phyloP scores from a whole-genome alignment of 92 coral and sea anemone genomes.

The Nematostella vectensis region DNA sequence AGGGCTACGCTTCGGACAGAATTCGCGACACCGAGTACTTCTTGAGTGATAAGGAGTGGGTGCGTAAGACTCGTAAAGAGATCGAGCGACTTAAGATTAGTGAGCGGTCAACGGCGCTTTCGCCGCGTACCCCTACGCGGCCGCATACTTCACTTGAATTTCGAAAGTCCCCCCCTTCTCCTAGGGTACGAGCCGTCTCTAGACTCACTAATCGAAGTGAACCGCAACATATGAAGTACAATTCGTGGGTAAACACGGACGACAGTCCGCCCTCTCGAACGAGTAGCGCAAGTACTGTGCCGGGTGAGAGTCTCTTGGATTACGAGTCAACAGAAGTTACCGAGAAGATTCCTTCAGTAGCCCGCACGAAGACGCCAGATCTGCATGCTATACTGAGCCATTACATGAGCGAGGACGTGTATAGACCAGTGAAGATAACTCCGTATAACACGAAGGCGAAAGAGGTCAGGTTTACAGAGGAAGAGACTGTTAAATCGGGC shows the following conservation, averaged over 20 bases:
- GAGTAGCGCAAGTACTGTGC: constrained; percentile 22
- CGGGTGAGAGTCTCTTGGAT: constrained; percentile 16
- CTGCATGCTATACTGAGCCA: constrained; percentile 71
- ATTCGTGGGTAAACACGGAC: constrained; percentile 11
- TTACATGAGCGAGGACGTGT: constrained; percentile 31
- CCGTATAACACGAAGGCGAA: constrained; percentile 9
- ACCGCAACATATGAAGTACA: constrained; percentile 15
- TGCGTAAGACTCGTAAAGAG: constrained; percentile 44
- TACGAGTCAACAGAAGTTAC: constrained; percentile 12
- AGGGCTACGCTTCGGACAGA: constrained; percentile 64
- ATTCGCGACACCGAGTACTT: constrained; percentile 66
- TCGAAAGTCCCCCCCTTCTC: constrained; percentile 2
- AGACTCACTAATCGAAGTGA: constrained; percentile 60
- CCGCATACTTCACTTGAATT: constrained; percentile 48
- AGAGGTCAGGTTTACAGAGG: constrained; percentile 13
- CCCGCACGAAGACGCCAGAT: constrained; percentile 60
- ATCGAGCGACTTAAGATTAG: constrained; percentile 21
- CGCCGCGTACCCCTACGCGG: constrained; percentile 17
- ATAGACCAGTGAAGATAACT: constrained; percentile 30
- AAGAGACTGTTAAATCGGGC: neutral
- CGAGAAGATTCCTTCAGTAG: constrained; percentile 40
- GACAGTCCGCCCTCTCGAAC: constrained; percentile 4
- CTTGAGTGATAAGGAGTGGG: constrained; percentile 77
- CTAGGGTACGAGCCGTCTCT: constrained; percentile 32
- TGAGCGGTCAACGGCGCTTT: neutral